phyloP scores from a whole-genome alignment of 1,140 invertebrate genomes.

The Drosophila mayri region DNA sequence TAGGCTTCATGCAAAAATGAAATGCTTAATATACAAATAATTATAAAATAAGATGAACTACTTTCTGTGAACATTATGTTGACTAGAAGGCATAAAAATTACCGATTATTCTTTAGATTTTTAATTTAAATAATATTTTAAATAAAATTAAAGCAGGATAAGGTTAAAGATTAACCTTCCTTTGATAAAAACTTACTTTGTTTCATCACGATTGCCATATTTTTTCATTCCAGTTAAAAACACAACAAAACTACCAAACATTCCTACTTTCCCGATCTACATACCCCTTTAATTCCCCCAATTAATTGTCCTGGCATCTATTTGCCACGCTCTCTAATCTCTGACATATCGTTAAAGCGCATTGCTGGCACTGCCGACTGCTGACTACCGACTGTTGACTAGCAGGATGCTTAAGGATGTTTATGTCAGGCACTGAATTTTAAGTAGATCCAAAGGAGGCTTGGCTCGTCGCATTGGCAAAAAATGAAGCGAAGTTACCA shows the following conservation, averaged over 20 bases:
- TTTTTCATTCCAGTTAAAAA: not conserved
- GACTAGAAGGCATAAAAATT: too few species aligned
- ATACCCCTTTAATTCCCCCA: slow-evolving; percentile 37
- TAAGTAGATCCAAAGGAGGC: slow-evolving; percentile 66
- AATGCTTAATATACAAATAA: too few species aligned
- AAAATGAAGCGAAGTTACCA: slow-evolving; percentile 11
- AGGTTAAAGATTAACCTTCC: too few species aligned
- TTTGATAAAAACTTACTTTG: too few species aligned
- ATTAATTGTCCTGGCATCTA: slow-evolving; percentile 65
- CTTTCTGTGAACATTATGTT: too few species aligned
- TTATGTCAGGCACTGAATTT: slow-evolving; percentile 77
- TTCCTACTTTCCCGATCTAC: not conserved
- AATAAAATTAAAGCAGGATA: too few species aligned
- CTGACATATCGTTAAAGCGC: slow-evolving; percentile 81
- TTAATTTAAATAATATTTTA: too few species aligned
- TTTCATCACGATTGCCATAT: not conserved
- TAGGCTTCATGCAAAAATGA: too few species aligned
- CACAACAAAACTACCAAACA: not conserved
- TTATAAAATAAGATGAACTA: too few species aligned
- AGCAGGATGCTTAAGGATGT: slow-evolving; percentile 72
- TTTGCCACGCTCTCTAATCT: slow-evolving; percentile 63
- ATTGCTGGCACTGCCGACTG: slow-evolving; percentile 52
- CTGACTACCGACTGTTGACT: slow-evolving; percentile 32
- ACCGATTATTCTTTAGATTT: too few species aligned
- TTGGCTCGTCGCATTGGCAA: slow-evolving; percentile 41